A percentile compares a stretch with the other conserved stretches of the same genome.
These are phyloP conservation scores for Onthophagus sagittarius DNA, from an alignment of 2,888 invertebrate species.

Conservation along the genomic window DNA sequence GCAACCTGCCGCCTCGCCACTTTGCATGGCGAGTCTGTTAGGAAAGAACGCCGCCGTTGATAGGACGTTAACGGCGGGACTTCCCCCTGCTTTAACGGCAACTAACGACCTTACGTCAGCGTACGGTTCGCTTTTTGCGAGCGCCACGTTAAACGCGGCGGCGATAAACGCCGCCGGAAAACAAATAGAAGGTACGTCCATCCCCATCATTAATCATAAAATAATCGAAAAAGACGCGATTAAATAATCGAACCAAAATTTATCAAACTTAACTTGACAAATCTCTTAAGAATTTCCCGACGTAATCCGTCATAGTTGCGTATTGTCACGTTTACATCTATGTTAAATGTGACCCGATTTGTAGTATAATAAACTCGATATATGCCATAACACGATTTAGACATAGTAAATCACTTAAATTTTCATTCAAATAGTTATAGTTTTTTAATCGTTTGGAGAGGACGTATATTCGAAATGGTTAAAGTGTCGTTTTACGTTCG, in stretches of 20 bases:
- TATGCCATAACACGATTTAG: background rate
- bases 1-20: constrained; percentile 51
- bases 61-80: constrained; percentile 40
- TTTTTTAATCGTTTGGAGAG: background rate
- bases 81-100: constrained; percentile 58
- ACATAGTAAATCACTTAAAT: background rate
- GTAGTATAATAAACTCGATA: background rate
- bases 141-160: constrained; percentile 71
- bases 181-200: constrained; percentile 77
- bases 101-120: constrained; percentile 61
- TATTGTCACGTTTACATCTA: background rate
- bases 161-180: constrained; percentile 71
- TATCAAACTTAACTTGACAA: background rate
- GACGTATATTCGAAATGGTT: background rate
- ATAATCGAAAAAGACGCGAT: too few relatives aligned
- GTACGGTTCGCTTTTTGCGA: constrained; percentile 60
- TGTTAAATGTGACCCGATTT: background rate
- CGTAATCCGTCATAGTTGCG: background rate
- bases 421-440: background rate
- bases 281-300: background rate
- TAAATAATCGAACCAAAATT: too few relatives aligned
- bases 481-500: background rate
- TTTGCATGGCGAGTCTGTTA: constrained; percentile 53
- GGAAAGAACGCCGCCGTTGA: constrained; percentile 46
- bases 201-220: constrained; percentile 1